Conservation (phyloP, 2,888 invertebrate genomes). For the Alitta virens region DNA sequence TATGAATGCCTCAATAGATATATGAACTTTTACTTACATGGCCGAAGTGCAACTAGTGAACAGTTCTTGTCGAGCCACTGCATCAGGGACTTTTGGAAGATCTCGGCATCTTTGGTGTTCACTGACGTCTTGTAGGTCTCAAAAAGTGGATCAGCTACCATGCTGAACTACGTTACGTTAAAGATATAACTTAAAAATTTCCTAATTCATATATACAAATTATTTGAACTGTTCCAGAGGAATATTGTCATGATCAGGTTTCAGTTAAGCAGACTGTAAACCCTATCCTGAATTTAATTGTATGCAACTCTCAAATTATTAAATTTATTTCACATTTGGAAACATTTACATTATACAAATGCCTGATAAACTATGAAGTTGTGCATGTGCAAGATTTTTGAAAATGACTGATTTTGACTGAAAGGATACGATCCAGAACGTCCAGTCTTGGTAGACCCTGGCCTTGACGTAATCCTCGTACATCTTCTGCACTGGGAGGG, state of each 20-base stretch:
- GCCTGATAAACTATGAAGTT: too few species aligned
- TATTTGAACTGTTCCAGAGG: too few species aligned
- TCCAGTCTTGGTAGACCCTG: slow-evolving; percentile 89
- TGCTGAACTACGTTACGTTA: slow-evolving; percentile 72
- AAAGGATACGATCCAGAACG: slow-evolving; percentile 85
- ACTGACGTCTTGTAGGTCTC: slow-evolving; percentile 88
- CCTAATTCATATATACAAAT: too few species aligned
- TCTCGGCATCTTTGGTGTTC: slow-evolving; percentile 85
- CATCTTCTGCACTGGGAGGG: slow-evolving; percentile 78
- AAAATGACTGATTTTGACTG: neutral
- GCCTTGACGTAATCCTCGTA: slow-evolving; percentile 86
- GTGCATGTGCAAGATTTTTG: too few species aligned
- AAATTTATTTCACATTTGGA: too few species aligned
- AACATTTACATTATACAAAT: too few species aligned
- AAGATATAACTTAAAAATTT: too few species aligned
- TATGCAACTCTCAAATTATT: too few species aligned
- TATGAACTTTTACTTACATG: slow-evolving; percentile 66
- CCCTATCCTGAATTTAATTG: too few species aligned
- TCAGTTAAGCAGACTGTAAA: too few species aligned
- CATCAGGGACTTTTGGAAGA: slow-evolving; percentile 85
- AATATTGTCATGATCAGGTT: too few species aligned
- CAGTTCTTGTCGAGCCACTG: slow-evolving; percentile 96
- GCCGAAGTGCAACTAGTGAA: slow-evolving; percentile 87
- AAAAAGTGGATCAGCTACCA: slow-evolving; percentile 83
- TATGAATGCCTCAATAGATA: too few species aligned